Evolutionary conservation across 2,113 vertebrate species (phyloP).

Genomic region (Macquaria australasica): DNA sequence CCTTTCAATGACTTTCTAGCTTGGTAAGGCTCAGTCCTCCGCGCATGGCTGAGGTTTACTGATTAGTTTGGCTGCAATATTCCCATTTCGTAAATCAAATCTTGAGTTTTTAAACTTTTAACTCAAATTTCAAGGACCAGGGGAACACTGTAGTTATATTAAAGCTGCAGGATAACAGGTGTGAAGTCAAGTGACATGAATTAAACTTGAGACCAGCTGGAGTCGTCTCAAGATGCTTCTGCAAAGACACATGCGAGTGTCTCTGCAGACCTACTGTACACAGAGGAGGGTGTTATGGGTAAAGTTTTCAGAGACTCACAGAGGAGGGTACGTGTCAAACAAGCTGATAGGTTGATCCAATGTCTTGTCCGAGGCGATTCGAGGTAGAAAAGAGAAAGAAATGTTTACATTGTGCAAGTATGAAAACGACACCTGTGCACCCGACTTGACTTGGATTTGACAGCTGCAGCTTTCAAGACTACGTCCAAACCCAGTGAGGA

Average conservation of each 20-base stretch:
- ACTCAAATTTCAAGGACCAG: neutral
- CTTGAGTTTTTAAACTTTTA: neutral
- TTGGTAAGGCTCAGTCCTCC: neutral
- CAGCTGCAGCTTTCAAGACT: too few relatives aligned
- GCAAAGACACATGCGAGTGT: neutral
- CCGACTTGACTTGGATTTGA: too few relatives aligned
- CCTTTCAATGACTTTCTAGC: neutral
- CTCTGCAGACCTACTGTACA: too few relatives aligned
- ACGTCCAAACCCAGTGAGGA: neutral
- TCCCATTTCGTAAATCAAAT: neutral
- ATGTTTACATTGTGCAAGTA: too few relatives aligned
- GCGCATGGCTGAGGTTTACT: neutral
- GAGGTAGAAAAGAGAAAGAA: too few relatives aligned
- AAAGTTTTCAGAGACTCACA: neutral
- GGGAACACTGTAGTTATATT: neutral
- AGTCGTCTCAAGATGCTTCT: neutral
- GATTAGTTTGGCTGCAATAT: too few relatives aligned
- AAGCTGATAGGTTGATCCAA: too few relatives aligned
- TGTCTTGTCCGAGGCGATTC: too few relatives aligned
- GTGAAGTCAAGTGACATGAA: neutral
- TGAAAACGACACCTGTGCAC: too few relatives aligned
- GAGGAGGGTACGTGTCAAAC: neutral
- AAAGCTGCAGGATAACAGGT: neutral
- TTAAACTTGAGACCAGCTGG: neutral
- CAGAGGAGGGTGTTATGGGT: constrained; percentile 9